phyloP scores from a whole-genome alignment of 1,140 invertebrate species.

The Formica selysi region DNA sequence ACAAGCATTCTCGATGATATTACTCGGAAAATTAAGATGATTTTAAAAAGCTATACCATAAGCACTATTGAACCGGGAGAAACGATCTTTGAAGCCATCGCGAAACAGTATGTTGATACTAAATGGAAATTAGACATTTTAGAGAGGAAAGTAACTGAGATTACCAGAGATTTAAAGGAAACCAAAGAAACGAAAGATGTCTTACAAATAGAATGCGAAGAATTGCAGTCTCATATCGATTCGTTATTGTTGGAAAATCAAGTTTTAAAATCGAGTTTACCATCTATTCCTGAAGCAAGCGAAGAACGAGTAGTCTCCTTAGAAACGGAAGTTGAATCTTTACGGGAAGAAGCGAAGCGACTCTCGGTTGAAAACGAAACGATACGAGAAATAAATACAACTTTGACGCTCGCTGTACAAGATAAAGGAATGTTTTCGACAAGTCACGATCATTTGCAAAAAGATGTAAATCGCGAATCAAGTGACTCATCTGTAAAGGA shows the following conservation, averaged over 20 bases:
- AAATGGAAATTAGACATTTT: slow-evolving; percentile 84
- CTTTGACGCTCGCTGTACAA: not conserved
- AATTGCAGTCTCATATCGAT: slow-evolving; percentile 82
- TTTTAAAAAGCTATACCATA: slow-evolving; percentile 79
- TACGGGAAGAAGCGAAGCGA: slow-evolving; percentile 79
- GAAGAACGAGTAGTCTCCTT: slow-evolving; percentile 83
- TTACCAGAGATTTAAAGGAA: slow-evolving; percentile 81
- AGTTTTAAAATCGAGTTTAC: slow-evolving; percentile 78
- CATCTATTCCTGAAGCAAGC: slow-evolving; percentile 84
- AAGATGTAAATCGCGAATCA: slow-evolving; percentile 72
- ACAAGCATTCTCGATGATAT: slow-evolving; percentile 64
- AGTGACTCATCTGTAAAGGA: slow-evolving; percentile 74
- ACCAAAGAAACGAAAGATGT: slow-evolving; percentile 78
- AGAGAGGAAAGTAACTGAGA: slow-evolving; percentile 81
- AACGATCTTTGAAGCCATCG: slow-evolving; percentile 80
- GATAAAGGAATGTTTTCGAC: slow-evolving; percentile 9
- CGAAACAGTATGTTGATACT: slow-evolving; percentile 79
- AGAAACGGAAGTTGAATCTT: slow-evolving; percentile 82
- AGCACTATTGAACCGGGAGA: slow-evolving; percentile 68
- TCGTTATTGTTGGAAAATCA: slow-evolving; percentile 78
- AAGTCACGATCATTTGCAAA: slow-evolving; percentile 76
- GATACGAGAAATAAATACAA: slow-evolving; percentile 85
- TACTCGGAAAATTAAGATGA: slow-evolving; percentile 76
- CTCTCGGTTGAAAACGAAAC: slow-evolving; percentile 87
- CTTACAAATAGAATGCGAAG: slow-evolving; percentile 82